Conservation (phyloP, 2,888 invertebrate genomes). For the Laothoe populi region DNA sequence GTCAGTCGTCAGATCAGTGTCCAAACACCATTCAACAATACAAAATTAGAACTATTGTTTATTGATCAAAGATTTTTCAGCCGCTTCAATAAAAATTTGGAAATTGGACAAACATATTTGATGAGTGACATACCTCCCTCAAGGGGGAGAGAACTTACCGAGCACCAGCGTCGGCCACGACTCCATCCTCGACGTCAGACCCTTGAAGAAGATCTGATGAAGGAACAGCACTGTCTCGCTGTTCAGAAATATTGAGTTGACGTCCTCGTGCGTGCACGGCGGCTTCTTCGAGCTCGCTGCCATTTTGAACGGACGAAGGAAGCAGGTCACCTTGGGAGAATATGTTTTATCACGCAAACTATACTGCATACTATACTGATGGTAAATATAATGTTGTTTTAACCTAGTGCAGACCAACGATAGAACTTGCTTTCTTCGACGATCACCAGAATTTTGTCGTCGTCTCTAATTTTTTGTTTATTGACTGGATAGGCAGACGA, state of each 20-base stretch:
- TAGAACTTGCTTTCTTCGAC: no score
- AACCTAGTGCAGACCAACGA: no score
- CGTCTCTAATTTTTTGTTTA: no score
- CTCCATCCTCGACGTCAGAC: constrained; percentile 95
- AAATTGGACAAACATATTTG: neutral
- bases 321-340: constrained; percentile 88
- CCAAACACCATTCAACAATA: no score
- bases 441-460: no score
- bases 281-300: constrained; percentile 97
- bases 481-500: no score
- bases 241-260: constrained; percentile 96
- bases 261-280: constrained; percentile 96
- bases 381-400: no score
- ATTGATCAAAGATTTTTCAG: neutral
- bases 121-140: neutral
- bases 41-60: no score
- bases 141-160: constrained; percentile 82
- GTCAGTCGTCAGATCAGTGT: neutral
- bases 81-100: neutral
- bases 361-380: no score
- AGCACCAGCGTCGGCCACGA: constrained; percentile 97
- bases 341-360: no score
- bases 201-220: constrained; percentile 97
- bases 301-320: constrained; percentile 96
- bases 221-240: constrained; percentile 96